phyloP scores from a whole-genome alignment of 2,888 invertebrate genomes.

The Hyalella azteca region DNA sequence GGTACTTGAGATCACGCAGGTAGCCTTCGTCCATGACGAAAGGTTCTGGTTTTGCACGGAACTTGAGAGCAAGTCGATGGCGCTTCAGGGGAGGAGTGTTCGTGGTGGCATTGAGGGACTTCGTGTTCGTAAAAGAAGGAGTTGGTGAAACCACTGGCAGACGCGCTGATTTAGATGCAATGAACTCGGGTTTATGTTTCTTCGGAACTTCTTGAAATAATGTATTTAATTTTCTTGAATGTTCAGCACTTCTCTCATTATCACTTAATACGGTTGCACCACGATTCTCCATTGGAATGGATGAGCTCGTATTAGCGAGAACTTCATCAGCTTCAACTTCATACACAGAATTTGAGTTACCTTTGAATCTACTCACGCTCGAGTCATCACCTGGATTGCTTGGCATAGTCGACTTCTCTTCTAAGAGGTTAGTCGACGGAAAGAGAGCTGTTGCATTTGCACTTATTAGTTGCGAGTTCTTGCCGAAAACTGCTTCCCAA shows the following conservation, averaged over 20 bases:
- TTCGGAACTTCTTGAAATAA: not conserved
- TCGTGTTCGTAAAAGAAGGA: not conserved
- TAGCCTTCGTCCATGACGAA: constrained; percentile 19
- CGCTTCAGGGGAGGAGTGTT: not conserved
- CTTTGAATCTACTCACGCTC: not conserved
- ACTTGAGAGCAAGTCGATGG: not conserved
- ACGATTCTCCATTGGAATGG: no score
- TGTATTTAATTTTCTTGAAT: not conserved
- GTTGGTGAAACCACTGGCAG: not conserved
- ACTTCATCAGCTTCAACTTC: not conserved
- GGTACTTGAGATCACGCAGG: not conserved
- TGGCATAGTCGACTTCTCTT: not conserved
- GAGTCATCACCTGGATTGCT: not conserved
- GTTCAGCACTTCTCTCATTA: no score
- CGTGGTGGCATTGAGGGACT: not conserved
- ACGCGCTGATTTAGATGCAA: not conserved
- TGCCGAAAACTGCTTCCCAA: not conserved
- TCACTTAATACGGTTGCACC: no score
- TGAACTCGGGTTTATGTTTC: not conserved
- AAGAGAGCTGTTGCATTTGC: not conserved
- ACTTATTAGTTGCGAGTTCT: not conserved
- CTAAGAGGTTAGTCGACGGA: not conserved
- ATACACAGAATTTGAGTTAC: not conserved
- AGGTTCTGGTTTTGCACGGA: not conserved
- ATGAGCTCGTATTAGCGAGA: not conserved